These are phyloP conservation scores for Oscheius sp. DNA, from an alignment of 1,140 invertebrate genomes.

Conservation along the genomic window DNA sequence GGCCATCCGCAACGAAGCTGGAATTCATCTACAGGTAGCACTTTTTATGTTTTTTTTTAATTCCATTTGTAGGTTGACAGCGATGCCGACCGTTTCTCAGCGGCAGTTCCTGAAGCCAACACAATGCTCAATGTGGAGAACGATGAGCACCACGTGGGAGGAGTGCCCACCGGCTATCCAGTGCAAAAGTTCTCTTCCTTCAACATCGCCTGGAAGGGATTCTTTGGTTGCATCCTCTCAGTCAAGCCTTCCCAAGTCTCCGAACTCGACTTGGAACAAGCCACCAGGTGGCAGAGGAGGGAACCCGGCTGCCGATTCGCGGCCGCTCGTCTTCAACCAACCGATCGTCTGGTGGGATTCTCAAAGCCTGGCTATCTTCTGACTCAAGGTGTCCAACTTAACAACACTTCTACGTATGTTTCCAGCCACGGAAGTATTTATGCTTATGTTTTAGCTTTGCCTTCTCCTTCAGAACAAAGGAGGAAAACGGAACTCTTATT, in stretches of 20 bases:
- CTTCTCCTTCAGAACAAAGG: slow-evolving; percentile 55
- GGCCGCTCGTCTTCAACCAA: slow-evolving; percentile 23
- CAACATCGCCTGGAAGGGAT: slow-evolving; percentile 53
- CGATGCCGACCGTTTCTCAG: slow-evolving; percentile 29
- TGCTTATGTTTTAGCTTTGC: slow-evolving; percentile 38
- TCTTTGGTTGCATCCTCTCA: slow-evolving; percentile 59
- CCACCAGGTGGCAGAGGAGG: slow-evolving; percentile 51
- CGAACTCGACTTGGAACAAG: slow-evolving; percentile 58
- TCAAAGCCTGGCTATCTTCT: slow-evolving; percentile 47
- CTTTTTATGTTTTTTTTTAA: neutral
- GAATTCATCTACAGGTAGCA: slow-evolving; percentile 51
- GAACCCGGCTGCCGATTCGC: slow-evolving; percentile 49
- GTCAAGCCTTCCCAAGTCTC: slow-evolving; percentile 51
- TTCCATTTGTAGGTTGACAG: slow-evolving; percentile 23
- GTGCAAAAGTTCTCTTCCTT: slow-evolving; percentile 36
- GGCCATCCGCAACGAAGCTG: slow-evolving; percentile 49
- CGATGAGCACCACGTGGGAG: slow-evolving; percentile 55
- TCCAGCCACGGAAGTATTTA: neutral
- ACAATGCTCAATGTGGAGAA: slow-evolving; percentile 48
- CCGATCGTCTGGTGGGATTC: slow-evolving; percentile 54
- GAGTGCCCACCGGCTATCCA: slow-evolving; percentile 52
- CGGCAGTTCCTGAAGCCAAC: slow-evolving; percentile 36
- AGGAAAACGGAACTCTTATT: slow-evolving; percentile 52
- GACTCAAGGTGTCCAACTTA: slow-evolving; percentile 33
- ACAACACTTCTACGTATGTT: slow-evolving; percentile 19